Evolutionary conservation across 2,113 vertebrate genomes (phyloP).

Genomic region (Vulpes ferrilata): DNA sequence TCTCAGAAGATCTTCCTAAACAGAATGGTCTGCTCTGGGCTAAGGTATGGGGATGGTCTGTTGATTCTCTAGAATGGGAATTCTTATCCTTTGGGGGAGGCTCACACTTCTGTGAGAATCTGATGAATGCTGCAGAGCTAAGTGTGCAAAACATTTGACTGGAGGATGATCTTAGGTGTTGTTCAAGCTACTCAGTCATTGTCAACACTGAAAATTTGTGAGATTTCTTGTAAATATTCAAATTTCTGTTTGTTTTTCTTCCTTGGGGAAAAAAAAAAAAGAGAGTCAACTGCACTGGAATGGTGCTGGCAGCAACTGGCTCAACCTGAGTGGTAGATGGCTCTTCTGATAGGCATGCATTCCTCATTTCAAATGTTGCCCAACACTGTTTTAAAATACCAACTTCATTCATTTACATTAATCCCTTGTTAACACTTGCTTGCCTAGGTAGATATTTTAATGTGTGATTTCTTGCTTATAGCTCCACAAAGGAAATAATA

Average conservation of each 20-base stretch:
- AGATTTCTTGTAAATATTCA: background rate
- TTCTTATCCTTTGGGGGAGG: background rate
- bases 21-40: accelerated
- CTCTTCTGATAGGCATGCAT: background rate
- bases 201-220: background rate
- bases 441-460: background rate
- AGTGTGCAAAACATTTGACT: background rate
- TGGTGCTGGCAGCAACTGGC: background rate
- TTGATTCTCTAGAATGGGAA: background rate
- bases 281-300: background rate
- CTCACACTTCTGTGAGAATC: background rate
- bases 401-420: background rate
- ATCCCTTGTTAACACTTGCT: background rate
- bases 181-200: background rate
- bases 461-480: background rate
- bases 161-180: background rate
- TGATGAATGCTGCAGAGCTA: background rate
- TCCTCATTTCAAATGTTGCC: background rate
- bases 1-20: background rate
- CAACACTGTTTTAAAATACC: background rate
- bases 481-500: background rate
- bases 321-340: background rate
- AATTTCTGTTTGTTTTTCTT: background rate
- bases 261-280: background rate
- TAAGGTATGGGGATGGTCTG: background rate